Conservation (phyloP, 35 echinoderm and acorn worm genomes). For the Strongylocentrotus purpuratus region DNA sequence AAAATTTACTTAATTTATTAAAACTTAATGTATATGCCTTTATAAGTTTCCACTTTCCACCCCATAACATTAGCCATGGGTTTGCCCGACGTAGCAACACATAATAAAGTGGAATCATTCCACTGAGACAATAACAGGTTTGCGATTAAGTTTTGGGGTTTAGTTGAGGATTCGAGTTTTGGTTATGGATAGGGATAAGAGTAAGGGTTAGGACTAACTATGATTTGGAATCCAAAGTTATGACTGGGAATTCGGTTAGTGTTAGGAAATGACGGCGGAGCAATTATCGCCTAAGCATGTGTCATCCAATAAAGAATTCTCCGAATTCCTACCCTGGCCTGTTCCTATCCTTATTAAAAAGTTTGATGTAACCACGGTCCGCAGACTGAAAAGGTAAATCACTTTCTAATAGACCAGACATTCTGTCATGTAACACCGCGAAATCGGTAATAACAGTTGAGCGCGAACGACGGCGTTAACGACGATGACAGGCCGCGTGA, state of each 20-base stretch:
- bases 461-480: not conserved
- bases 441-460: not conserved
- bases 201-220: no score
- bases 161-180: no score
- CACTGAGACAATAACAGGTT: no score
- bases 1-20: no score
- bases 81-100: no score
- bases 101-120: no score
- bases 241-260: not conserved
- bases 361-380: not conserved
- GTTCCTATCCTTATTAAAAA: not conserved
- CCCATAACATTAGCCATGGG: no score
- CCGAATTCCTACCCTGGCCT: not conserved
- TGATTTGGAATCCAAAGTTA: no score
- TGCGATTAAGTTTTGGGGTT: no score
- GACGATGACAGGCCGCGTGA: not conserved
- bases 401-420: slow-evolving; percentile 1
- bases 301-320: not conserved
- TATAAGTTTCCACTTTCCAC: no score
- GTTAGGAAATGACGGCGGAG: not conserved
- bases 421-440: not conserved
- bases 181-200: no score
- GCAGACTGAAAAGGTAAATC: not conserved
- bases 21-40: no score
- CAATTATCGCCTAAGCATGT: not conserved